Evolutionary conservation across 2,888 invertebrate species (phyloP), one percentile per base, ranked within the genome.

Genomic region (Camptogramma bilineatum): DNA sequence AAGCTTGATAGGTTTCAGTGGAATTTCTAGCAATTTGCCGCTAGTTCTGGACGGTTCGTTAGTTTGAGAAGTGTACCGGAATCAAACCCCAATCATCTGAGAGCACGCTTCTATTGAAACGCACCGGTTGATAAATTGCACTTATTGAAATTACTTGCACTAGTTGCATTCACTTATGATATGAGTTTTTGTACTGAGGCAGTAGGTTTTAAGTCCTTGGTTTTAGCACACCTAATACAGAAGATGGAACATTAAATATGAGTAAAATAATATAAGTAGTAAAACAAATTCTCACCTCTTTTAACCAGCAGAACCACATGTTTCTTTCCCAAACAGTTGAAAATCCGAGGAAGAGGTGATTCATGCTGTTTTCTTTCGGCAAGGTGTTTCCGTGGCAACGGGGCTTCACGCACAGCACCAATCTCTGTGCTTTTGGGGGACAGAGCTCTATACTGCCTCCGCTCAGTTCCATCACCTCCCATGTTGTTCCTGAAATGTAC

Each of bases 301-400:
- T 94, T 8, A 95, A 82, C 95, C 95, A 95, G 72, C 87, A 87
- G 69, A 93, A 94, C 95, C 95, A 95, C 78, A 95, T 89, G 73
- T 95, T 95, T 73, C 95, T 90, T 78, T 95, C 95, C 95, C 95
- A 95, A 68, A 94, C 89, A 48, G 94, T 94, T 71, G 94, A 94
- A 82, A 95, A 95, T 55, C 95, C 95, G 1, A 95, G 90, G 77
- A 95, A 95, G 51, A 95, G 86, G 74, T 95, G 95, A 75, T 94
- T 92, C 66, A 83, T 75, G 47, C 78, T 80, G 62, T 80, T 80
- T 62, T 90, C 91, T 64, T 85, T 81, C 9, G 77, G 73, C 42
- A 79, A 71, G 66, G 75, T 75, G 79, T 85, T 91, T 62, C 86
- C 85, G 74, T 87, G 87, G 72, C 83, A 81, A 82, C 88, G 86